Base-by-base conservation (phyloP, 2,888 invertebrate species). In the Chaetogeoica ovagalla region DNA sequence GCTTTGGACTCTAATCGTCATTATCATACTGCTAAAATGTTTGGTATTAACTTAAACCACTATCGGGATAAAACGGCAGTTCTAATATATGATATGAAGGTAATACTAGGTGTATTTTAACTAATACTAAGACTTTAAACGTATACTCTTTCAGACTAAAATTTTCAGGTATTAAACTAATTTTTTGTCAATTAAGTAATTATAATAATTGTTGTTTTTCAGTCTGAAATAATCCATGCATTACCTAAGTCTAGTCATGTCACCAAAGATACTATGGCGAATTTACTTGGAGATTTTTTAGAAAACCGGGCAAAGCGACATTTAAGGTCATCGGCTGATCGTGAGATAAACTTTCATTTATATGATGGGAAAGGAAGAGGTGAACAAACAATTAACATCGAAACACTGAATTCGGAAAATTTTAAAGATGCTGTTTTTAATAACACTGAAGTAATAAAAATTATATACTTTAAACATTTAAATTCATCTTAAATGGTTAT, bases 1-100 rank as follows among this genome's bases (percentile, higher is more conserved):
- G 92, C 92, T 0, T 89, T 95, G 83, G 94, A 95, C 85, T 92
- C 92, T 83, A 86, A 91, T 2, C 87, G 89, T 75, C 92, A 92
- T 85, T 90, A 90, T 83, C 90, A 92, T 84, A 93, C 94, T 85
- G 92, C 93, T 0, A 91, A 93, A 85, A 89, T 90, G 39, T 88
- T 95, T 8, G 94, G 94, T 3, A 88, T 94, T 37, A 90, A 94
- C 85, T 86, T 93, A 55, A 86, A 86, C 17, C 88, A 87, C 63
- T 88, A 86, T 82, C 88, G 87, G 82, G 90, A 92, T 84, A 90
- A 89, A 86, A 92, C 92, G 55, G 89, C 90, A 48, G 90, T 90
- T 66, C 89, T 93, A 76, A 91, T 94, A 84, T 87, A 94, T 83
- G 91, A 94, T 86, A 89, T 90, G 83, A 88, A 90, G 88, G 93